phyloP scores from a whole-genome alignment of 1,140 invertebrate species.

The Anastrepha obliqua region DNA sequence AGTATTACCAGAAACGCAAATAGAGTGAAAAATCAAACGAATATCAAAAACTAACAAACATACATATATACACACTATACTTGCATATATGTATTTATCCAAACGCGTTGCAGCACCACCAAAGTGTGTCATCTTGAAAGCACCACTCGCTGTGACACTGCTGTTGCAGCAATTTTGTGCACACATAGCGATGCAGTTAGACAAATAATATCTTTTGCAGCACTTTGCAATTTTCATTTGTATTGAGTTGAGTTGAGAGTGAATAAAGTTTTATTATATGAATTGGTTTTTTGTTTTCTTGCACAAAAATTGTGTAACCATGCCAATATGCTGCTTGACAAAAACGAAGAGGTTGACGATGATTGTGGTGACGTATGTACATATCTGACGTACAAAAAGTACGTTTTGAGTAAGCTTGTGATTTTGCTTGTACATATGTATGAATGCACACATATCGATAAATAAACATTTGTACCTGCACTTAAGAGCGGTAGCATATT shows the following conservation, averaged over 20 bases:
- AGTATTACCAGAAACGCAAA: no score
- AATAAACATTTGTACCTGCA: no score
- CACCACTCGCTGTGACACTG: background rate
- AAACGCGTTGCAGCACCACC: background rate
- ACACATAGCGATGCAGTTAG: background rate
- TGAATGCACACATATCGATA: no score
- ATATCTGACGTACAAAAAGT: background rate
- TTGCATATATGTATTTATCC: no score
- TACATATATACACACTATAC: no score
- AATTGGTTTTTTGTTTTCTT: background rate
- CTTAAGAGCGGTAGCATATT: no score
- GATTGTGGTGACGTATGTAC: background rate
- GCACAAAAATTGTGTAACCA: background rate
- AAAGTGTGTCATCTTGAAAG: background rate
- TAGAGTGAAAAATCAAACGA: no score
- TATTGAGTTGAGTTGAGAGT: background rate
- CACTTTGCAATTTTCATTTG: background rate
- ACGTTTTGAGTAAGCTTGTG: background rate
- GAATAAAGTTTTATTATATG: conserved; percentile 1
- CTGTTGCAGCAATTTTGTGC: background rate
- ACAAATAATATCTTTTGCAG: background rate
- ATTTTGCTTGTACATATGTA: no score
- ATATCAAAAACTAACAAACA: no score
- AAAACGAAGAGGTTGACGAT: background rate
- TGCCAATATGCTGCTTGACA: background rate